Percentiles rank a stretch among this genome's conserved stretches.
Conservation (phyloP, 2,113 vertebrate species). For the Catagonus wagneri region DNA sequence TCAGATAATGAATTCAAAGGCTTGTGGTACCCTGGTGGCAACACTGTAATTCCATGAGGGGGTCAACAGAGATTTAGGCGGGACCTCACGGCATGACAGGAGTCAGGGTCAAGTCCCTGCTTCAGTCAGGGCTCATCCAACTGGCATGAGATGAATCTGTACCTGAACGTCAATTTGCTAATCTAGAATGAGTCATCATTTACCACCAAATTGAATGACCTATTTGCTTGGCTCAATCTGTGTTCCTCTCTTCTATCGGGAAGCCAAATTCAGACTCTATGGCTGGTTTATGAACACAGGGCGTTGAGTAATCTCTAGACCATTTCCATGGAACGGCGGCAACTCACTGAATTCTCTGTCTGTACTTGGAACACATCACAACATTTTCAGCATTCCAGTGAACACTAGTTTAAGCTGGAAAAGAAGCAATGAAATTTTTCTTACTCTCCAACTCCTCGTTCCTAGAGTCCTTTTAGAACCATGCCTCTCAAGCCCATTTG, state of each 20-base stretch:
- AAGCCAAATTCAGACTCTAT: slow-evolving; percentile 2
- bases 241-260: not conserved
- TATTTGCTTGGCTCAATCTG: not conserved
- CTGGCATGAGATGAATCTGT: not conserved
- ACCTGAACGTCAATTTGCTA: not conserved
- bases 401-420: not conserved
- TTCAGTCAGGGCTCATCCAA: not conserved
- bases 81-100: not conserved
- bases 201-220: not conserved
- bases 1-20: not conserved
- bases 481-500: not conserved
- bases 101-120: not conserved
- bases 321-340: not conserved
- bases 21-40: not conserved
- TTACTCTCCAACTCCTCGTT: not conserved
- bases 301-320: not conserved
- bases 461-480: not conserved
- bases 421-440: not conserved
- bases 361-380: no score
- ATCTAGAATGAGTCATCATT: not conserved
- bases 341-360: not conserved
- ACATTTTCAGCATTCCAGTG: fast-evolving
- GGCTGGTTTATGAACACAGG: not conserved
- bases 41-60: not conserved
- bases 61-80: not conserved